phyloP scores from a whole-genome alignment of 2,888 invertebrate genomes.

The Beris morrisii region DNA sequence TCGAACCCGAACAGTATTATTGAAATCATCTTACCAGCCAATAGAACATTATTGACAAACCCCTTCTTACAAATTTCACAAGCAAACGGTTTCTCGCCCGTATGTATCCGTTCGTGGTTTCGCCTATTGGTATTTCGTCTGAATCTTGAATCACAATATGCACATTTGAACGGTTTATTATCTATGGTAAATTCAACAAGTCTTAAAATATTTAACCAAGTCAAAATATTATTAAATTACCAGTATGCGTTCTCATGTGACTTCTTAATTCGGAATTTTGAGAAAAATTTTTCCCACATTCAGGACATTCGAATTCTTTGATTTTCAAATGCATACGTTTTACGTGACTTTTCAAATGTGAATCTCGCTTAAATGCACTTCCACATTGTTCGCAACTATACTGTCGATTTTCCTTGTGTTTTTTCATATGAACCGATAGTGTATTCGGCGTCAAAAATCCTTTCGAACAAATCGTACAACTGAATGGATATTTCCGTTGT shows the following conservation, averaged over 20 bases:
- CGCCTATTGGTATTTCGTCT: too few species aligned
- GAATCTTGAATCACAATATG: too few species aligned
- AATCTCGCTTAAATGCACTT: constrained; percentile 35
- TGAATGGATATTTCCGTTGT: constrained; percentile 16
- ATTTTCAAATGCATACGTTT: constrained; percentile 36
- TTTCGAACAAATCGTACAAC: constrained; percentile 34
- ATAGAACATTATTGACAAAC: constrained; percentile 33
- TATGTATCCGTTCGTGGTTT: constrained; percentile 35
- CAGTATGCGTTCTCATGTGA: too few species aligned
- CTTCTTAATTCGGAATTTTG: constrained; percentile 24
- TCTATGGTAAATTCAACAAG: too few species aligned
- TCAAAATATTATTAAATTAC: constrained; percentile 3
- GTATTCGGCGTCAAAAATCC: constrained; percentile 34
- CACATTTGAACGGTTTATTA: too few species aligned
- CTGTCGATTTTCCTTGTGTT: constrained; percentile 35
- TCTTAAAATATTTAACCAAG: too few species aligned
- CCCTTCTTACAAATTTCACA: constrained; percentile 33
- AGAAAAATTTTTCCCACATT: constrained; percentile 34
- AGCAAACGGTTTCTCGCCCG: constrained; percentile 34
- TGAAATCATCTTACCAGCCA: constrained; percentile 25
- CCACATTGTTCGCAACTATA: constrained; percentile 34
- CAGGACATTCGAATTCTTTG: constrained; percentile 34
- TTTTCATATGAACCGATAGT: constrained; percentile 34
- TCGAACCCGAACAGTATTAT: too few species aligned
- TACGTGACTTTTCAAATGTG: constrained; percentile 34